These are phyloP conservation scores for Microtus pennsylvanicus DNA, from an alignment of 2,113 vertebrate species.

Conservation along the genomic window DNA sequence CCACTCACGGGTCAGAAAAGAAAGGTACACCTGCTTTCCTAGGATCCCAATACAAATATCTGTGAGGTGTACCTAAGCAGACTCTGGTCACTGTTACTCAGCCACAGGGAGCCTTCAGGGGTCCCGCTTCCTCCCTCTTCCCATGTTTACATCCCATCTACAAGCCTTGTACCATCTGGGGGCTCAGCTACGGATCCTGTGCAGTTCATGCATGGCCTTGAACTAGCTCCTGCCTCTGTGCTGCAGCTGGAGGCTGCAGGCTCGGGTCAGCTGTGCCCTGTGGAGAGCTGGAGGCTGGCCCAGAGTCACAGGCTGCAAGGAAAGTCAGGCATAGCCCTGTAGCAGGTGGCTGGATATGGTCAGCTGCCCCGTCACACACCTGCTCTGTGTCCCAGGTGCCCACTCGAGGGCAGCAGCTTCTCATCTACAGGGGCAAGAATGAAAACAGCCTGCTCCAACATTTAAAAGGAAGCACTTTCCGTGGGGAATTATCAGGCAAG, in stretches of 20 bases:
- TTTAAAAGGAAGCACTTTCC: not conserved
- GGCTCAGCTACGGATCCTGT: not conserved
- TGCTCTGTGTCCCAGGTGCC: not conserved
- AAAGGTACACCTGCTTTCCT: not conserved
- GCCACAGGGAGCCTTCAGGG: no score
- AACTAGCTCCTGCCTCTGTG: not conserved
- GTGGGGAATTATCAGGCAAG: not conserved
- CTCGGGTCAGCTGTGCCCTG: not conserved
- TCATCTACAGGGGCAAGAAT: not conserved
- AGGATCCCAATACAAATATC: not conserved
- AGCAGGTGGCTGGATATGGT: not conserved
- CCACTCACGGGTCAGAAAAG: not conserved
- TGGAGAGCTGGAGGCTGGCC: no score
- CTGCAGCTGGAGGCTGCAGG: not conserved
- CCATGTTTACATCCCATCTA: not conserved
- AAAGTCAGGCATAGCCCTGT: not conserved
- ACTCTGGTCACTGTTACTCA: not conserved
- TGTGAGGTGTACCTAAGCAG: not conserved
- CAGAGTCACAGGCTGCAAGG: not conserved
- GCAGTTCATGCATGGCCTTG: not conserved
- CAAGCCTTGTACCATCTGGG: not conserved
- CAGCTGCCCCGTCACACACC: not conserved
- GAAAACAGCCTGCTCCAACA: not conserved
- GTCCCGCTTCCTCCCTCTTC: not conserved
- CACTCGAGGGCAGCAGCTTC: not conserved